Base-by-base conservation (phyloP, 64 coral and sea anemone genomes). In the Anthopleura sola region DNA sequence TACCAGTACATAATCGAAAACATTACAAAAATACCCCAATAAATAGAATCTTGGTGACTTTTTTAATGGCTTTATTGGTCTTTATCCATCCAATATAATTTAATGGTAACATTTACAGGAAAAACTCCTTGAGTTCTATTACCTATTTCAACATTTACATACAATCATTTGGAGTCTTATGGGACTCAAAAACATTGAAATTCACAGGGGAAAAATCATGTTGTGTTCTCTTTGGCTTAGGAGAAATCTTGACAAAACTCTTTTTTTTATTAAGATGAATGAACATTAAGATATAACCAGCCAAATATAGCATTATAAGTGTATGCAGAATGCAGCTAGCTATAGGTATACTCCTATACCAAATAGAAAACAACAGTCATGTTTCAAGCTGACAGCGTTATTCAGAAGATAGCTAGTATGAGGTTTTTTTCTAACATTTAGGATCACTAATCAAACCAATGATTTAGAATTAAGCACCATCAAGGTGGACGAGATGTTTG, bases 21-120 rank as follows among this genome's bases (percentile, higher is more conserved):
- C 6, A 12, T 32, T 10, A 33, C 11, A 71, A 36, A 34, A 3
- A 32, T 1, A 44, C 40, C 40, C 40, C 21, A 66, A 66, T 71
- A 12, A 71, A 31, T 15, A 71, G 29, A 32, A 71, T 17, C 16
- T 53, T 53, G 20, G 23, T 32, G 66, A 71, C 66, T 71, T 32
- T 62, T 79, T 79, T 79, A n/a, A 79, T 54, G 55, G 82, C 82
- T 83, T 83, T 83, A 83, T 83, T 83, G 51, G 51, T 83, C 18
- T 83, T 83, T 37, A 54, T 54, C 76, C 82, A 83, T 83, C 49
- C n/a, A 58, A 83, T 83, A 83, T 83, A 83, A 83, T 83, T 83
- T 83, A 83, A 83, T 71, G 82, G 82, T 49, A 60, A 83, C 51
- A 83, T 83, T 83, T 83, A 83, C 82, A 83, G 13, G 82, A 56